phyloP scores from a whole-genome alignment of 2,888 invertebrate genomes.

The Zelleria hepariella region DNA sequence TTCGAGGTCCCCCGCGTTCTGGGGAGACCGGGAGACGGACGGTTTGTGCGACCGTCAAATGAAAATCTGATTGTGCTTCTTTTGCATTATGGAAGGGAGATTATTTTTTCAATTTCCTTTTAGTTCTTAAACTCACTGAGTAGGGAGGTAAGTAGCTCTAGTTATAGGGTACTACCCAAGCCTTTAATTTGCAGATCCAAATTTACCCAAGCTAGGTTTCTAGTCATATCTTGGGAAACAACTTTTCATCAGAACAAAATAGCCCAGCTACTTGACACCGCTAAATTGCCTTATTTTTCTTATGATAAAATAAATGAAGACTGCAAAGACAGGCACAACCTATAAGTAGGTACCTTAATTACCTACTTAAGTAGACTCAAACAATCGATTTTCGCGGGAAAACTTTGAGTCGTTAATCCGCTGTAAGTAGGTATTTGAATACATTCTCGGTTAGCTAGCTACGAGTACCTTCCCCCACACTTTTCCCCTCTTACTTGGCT shows the following conservation, averaged over 20 bases:
- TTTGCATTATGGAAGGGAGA: conserved; percentile 59
- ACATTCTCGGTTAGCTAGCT: neutral
- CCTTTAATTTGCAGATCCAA: no score
- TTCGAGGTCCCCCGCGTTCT: conserved; percentile 31
- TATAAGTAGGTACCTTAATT: no score
- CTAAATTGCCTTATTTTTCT: no score
- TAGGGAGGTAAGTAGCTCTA: neutral
- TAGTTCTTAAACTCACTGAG: neutral
- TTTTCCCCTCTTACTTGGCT: conserved; percentile 12
- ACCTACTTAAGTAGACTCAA: no score
- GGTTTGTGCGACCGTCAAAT: conserved; percentile 33
- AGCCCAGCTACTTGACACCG: no score
- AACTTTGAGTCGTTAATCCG: no score
- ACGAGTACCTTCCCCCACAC: conserved; percentile 11
- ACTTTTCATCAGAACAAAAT: no score
- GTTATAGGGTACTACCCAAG: no score
- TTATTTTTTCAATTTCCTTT: neutral
- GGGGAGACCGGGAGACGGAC: conserved; percentile 13
- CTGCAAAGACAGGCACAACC: no score
- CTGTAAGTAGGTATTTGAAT: neutral
- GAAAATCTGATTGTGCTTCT: conserved; percentile 66
- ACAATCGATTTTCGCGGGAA: neutral
- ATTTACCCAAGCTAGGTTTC: no score
- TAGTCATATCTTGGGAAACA: no score
- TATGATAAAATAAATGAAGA: no score